These are phyloP conservation scores for Parasteatoda lunata DNA, from an alignment of 2,888 invertebrate species.

Conservation along the genomic window DNA sequence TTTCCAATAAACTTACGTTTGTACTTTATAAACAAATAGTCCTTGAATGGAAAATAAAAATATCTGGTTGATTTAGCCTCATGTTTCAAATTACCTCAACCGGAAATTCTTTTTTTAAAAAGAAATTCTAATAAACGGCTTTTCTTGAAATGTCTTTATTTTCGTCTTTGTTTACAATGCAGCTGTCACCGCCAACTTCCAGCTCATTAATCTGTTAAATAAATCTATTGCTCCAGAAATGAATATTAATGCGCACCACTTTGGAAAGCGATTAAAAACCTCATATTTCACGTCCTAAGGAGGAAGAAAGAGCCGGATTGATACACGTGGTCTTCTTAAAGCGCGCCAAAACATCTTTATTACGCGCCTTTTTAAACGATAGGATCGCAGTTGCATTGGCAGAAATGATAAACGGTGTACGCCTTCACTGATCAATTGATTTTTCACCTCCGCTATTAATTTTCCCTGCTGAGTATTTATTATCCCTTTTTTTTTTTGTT, in stretches of 20 bases:
- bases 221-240: conserved; percentile 22
- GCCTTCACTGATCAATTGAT: conserved; percentile 63
- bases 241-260: conserved; percentile 32
- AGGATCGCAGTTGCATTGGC: conserved; percentile 13
- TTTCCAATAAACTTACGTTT: too few species aligned
- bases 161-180: conserved; percentile 15
- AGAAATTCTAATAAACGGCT: not conserved
- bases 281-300: conserved; percentile 18
- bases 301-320: conserved; percentile 14
- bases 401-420: conserved; percentile 56
- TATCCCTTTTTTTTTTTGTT: conserved; percentile 12
- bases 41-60: too few species aligned
- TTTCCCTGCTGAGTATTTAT: conserved; percentile 47
- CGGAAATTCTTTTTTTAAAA: too few species aligned
- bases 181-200: conserved; percentile 1
- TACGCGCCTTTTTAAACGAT: conserved; percentile 49
- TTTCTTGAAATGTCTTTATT: not conserved
- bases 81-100: too few species aligned
- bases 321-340: conserved; percentile 34
- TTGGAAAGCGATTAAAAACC: conserved; percentile 46
- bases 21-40: too few species aligned
- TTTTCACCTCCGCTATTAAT: conserved; percentile 63
- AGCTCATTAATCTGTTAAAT: conserved; percentile 15
- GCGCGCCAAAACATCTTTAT: conserved; percentile 50
- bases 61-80: too few species aligned